Evolutionary conservation across 2,888 invertebrate species (phyloP).

Genomic region (Stenoptilia bipunctidactyla): DNA sequence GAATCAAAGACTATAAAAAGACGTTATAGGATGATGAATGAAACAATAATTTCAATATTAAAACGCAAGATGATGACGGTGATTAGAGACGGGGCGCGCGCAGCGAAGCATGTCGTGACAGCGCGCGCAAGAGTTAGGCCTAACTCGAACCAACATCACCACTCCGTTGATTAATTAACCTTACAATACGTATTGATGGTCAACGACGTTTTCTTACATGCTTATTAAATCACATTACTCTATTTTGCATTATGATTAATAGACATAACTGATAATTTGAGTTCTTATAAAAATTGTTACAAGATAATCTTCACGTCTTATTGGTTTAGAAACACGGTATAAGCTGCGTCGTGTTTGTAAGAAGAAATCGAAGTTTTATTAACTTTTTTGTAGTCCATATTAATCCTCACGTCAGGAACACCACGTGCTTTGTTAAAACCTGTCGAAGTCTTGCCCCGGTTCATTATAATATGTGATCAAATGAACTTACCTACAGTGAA

Average conservation of each 20-base stretch:
- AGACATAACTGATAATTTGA: not conserved
- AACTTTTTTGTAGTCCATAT: constrained; percentile 59
- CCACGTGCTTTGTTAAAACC: constrained; percentile 67
- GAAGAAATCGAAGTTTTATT: not conserved
- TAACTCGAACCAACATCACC: constrained; percentile 43
- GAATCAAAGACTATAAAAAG: constrained; percentile 54
- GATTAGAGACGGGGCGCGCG: constrained; percentile 42
- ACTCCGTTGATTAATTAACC: constrained; percentile 48
- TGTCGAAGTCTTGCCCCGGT: constrained; percentile 53
- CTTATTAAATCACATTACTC: not conserved
- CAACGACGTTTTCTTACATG: constrained; percentile 22
- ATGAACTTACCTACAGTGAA: too few species aligned
- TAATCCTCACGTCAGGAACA: constrained; percentile 67
- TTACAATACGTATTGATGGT: constrained; percentile 37
- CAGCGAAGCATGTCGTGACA: constrained; percentile 38
- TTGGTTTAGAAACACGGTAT: not conserved
- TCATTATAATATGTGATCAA: too few species aligned
- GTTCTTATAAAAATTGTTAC: not conserved
- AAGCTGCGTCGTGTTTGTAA: not conserved
- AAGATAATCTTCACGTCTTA: constrained; percentile 1
- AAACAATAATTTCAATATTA: constrained; percentile 59
- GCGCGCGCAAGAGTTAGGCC: constrained; percentile 54
- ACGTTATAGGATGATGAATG: constrained; percentile 51
- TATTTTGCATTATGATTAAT: not conserved
- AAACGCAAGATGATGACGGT: constrained; percentile 46